These are phyloP conservation scores for Habropoda laboriosa DNA, from an alignment of 1,140 invertebrate species.

Conservation along the genomic window DNA sequence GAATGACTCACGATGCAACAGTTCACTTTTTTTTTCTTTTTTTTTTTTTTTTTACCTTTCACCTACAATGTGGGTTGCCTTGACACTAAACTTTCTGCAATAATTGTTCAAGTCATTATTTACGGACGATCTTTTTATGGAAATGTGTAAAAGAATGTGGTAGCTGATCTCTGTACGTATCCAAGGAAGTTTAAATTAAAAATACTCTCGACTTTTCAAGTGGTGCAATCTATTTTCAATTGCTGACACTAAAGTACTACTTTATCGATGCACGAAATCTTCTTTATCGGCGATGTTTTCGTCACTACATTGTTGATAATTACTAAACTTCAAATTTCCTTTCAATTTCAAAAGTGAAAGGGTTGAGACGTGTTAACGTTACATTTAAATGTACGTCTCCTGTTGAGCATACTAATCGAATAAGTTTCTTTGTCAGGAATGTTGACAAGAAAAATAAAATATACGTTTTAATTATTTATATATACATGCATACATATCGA, in stretches of 20 bases:
- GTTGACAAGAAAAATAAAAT: background rate
- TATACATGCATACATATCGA: background rate
- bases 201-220: background rate
- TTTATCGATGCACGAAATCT: background rate
- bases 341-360: background rate
- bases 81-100: constrained; percentile 54
- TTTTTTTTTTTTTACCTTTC: constrained; percentile 47
- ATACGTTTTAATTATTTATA: background rate
- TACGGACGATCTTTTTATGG: constrained; percentile 22
- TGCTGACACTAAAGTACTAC: background rate
- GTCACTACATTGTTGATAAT: background rate
- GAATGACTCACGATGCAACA: constrained; percentile 40
- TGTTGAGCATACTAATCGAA: background rate
- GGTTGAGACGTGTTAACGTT: background rate
- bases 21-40: constrained; percentile 26
- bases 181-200: constrained; percentile 26
- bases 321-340: background rate
- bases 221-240: background rate
- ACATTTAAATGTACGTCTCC: background rate
- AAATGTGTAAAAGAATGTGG: constrained; percentile 16
- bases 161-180: background rate
- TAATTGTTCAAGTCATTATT: constrained; percentile 47
- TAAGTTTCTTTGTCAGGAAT: background rate
- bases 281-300: background rate
- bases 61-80: constrained; percentile 47